Conservation (phyloP, 1,140 invertebrate genomes). For the Bicyclus anynana region DNA sequence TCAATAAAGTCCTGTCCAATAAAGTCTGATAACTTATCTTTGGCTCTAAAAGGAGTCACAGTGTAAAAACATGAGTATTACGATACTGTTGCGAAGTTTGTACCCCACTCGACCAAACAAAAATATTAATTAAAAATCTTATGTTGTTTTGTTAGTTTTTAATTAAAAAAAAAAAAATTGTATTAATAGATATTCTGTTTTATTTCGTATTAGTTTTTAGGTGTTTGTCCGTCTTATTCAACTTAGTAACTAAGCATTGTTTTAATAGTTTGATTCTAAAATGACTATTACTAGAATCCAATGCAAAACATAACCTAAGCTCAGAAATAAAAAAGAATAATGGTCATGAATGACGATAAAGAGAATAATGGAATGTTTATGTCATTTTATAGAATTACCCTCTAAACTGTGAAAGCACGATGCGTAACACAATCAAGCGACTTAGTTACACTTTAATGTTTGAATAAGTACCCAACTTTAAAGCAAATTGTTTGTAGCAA, state of each 20-base stretch:
- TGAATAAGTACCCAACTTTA: background rate
- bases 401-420: background rate
- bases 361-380: too few species aligned
- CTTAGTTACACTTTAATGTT: background rate
- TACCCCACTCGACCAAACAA: background rate
- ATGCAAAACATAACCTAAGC: too few species aligned
- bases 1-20: constrained; percentile 63
- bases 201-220: background rate
- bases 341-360: too few species aligned
- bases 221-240: too few species aligned
- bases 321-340: too few species aligned
- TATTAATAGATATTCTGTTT: too few species aligned
- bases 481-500: constrained; percentile 6
- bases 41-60: constrained; percentile 25
- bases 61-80: constrained; percentile 13
- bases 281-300: too few species aligned
- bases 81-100: background rate
- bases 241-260: too few species aligned
- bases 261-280: too few species aligned
- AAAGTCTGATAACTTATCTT: constrained; percentile 49
- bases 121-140: too few species aligned
- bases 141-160: too few species aligned
- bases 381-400: background rate
- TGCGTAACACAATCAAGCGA: background rate
- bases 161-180: too few species aligned